Conservation (phyloP, 1,140 invertebrate species). For the Laupala kohalensis region DNA sequence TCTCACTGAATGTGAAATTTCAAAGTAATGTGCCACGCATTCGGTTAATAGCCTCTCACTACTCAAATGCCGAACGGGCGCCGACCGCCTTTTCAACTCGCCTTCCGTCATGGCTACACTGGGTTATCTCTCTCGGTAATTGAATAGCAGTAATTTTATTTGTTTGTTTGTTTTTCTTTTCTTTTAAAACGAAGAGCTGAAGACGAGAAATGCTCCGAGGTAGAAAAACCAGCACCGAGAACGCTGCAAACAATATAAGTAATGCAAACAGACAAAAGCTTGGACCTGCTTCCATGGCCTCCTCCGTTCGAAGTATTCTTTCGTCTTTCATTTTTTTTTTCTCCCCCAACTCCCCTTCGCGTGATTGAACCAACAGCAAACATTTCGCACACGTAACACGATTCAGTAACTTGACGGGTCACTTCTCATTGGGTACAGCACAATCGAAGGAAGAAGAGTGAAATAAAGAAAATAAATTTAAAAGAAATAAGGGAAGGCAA, state of each 20-base stretch:
- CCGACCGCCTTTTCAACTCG: neutral
- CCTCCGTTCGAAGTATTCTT: no score
- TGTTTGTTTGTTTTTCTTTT: neutral
- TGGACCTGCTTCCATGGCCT: neutral
- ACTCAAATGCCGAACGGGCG: neutral
- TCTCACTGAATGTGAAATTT: neutral
- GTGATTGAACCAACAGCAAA: neutral
- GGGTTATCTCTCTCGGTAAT: neutral
- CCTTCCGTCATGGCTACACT: neutral
- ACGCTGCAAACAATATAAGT: neutral
- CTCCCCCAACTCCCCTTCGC: neutral
- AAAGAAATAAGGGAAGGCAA: no score
- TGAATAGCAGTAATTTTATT: neutral
- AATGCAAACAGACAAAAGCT: neutral
- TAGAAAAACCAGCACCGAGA: neutral
- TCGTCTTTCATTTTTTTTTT: no score
- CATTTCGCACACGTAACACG: neutral
- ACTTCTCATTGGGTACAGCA: neutral
- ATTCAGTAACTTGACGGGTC: neutral
- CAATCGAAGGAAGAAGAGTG: neutral
- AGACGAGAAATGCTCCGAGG: no score
- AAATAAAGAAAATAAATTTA: neutral
- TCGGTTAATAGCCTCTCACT: neutral
- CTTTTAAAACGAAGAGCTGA: no score
- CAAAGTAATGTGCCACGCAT: neutral